Percentiles rank a stretch among this genome's conserved stretches.
Evolutionary conservation across 1,140 invertebrate species (phyloP).

Genomic region (Proctacanthus coquilletti): DNA sequence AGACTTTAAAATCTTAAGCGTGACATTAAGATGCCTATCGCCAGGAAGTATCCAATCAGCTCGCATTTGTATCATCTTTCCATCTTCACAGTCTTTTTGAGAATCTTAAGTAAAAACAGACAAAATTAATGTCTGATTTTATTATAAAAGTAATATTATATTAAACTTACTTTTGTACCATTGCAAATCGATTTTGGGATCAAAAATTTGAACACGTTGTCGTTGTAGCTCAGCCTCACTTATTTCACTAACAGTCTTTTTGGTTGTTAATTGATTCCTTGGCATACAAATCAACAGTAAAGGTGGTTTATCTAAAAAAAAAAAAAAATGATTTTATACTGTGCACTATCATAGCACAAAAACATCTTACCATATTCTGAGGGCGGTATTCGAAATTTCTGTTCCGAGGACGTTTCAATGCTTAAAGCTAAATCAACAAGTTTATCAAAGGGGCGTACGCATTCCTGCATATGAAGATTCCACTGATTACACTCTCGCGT

Average conservation of each 20-base stretch:
- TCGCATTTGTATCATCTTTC: slow-evolving; percentile 44
- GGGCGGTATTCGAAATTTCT: slow-evolving; percentile 47
- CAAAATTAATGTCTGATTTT: slow-evolving; percentile 1
- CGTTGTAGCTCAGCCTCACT: slow-evolving; percentile 19
- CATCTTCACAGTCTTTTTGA: slow-evolving; percentile 39
- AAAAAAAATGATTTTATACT: background rate
- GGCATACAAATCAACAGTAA: slow-evolving; percentile 46
- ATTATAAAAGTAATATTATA: background rate
- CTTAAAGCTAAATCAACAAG: slow-evolving; percentile 17
- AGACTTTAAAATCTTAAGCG: slow-evolving; percentile 56
- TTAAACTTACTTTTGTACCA: slow-evolving; percentile 39
- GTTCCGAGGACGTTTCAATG: slow-evolving; percentile 14
- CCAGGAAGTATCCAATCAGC: slow-evolving; percentile 48
- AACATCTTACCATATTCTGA: slow-evolving; percentile 60
- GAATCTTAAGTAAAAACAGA: slow-evolving; percentile 31
- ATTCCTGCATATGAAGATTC: slow-evolving; percentile 13
- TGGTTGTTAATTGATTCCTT: slow-evolving; percentile 22
- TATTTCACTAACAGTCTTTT: slow-evolving; percentile 24
- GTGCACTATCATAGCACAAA: background rate
- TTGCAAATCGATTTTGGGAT: slow-evolving; percentile 41
- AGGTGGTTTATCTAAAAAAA: slow-evolving; percentile 50
- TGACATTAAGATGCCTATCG: slow-evolving; percentile 54
- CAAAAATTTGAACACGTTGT: slow-evolving; percentile 21
- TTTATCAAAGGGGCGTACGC: slow-evolving; percentile 12
- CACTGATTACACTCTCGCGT: slow-evolving; percentile 20